Evolutionary conservation across 2,888 invertebrate species (phyloP), one percentile per base, ranked within the genome.

Genomic region (Cephonodes hylas): DNA sequence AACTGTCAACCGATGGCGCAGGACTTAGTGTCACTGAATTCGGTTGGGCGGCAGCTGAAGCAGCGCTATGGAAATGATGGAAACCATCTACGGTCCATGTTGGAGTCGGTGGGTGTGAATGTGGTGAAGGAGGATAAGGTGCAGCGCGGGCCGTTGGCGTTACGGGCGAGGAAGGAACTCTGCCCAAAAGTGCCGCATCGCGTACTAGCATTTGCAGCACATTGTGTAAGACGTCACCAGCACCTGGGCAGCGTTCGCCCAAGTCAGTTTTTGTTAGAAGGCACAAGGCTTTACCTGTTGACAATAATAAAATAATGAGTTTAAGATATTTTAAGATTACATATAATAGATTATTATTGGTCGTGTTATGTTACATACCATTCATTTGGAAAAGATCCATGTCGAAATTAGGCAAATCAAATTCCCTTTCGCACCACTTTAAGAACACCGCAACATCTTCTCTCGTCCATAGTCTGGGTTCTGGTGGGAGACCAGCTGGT

Each of bases 301-400:
- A 61, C 45, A 61, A 45, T 42, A 31, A 23, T n/a, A 25, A 22
- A 25, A 25, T 4, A 25, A 25, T 45, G 10, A 45, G 3, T 20
- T 2, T 3, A 45, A 45, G 2, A 13, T 4, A 53, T 2, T 0
- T 20, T 34, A 45, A 22, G 56, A 22, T 8, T 25, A 31, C n/a
- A 18, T 53, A 10, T 7, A 1, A 34, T 3, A 27, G 18, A 53
- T 20, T 20, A 44, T 27, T 22, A 3, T 48, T 60, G 64, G 38
- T n/a, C 48, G 61, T 64, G 38, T 60, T 20, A 13, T 59, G 44
- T 45, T 67, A 77, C 86, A 93, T 91, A 94, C 98, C 98, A 86
- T 98, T 98, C 98, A 98, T 98, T 93, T 97, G 97, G 86, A 98
- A 98, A 89, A 97, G 95, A 81, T 98, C 97, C 94, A 97, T 95